phyloP scores from a whole-genome alignment of 2,113 vertebrate genomes.

The Oxyruncus cristatus region DNA sequence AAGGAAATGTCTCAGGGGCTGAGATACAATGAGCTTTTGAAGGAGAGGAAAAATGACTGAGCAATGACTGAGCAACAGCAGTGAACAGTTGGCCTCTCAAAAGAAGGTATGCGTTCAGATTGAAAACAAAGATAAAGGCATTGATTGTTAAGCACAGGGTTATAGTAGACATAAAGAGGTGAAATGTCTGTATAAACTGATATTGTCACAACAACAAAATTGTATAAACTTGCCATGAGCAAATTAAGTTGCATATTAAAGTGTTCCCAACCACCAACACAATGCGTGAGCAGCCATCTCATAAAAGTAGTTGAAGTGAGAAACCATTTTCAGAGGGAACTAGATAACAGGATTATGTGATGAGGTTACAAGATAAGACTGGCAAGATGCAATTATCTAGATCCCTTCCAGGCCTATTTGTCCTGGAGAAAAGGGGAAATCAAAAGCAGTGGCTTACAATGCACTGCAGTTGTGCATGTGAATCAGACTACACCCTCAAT shows the following conservation, averaged over 20 bases:
- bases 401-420: not conserved
- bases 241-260: constrained; percentile 32
- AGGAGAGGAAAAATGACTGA: not conserved
- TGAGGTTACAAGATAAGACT: constrained; percentile 44
- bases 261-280: not conserved
- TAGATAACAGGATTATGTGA: constrained; percentile 59
- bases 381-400: constrained; percentile 34
- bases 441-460: not conserved
- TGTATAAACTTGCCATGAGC: constrained; percentile 15
- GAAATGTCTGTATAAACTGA: constrained; percentile 10
- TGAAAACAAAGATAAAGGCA: not conserved
- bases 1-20: not conserved
- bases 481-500: not conserved
- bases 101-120: not conserved
- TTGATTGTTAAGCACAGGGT: constrained; percentile 1
- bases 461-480: not conserved
- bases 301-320: constrained; percentile 46
- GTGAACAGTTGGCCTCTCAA: not conserved
- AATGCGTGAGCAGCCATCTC: constrained; percentile 30
- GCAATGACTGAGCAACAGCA: not conserved
- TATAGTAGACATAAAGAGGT: constrained; percentile 9
- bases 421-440: not conserved
- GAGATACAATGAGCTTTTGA: not conserved
- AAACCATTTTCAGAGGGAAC: constrained; percentile 44
- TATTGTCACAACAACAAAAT: not conserved